Conservation (phyloP, 2,113 vertebrate species). For the Passer montanus region DNA sequence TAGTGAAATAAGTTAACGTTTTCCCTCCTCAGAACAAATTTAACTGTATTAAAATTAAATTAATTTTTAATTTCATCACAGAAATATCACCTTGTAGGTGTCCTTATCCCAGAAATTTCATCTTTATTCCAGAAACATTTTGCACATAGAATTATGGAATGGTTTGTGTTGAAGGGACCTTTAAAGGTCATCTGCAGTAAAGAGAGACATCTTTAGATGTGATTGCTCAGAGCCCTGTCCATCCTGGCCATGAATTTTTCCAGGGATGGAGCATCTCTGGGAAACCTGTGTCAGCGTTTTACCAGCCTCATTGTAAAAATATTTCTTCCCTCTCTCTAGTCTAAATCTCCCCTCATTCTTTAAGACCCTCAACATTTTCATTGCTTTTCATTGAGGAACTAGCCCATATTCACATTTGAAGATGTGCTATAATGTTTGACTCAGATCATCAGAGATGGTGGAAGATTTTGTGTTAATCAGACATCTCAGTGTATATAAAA, state of each 20-base stretch:
- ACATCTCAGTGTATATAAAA: background rate
- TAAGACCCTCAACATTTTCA: background rate
- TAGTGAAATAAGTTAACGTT: background rate
- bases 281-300: background rate
- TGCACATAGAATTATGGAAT: background rate
- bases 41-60: background rate
- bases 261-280: background rate
- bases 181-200: background rate
- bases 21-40: background rate
- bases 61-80: background rate
- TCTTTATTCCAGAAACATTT: background rate
- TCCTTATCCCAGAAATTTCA: background rate
- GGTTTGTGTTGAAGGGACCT: background rate
- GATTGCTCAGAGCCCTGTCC: background rate
- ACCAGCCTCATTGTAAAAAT: background rate
- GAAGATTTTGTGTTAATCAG: background rate
- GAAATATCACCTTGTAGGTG: background rate
- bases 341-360: background rate
- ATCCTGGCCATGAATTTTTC: background rate
- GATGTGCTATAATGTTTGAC: background rate
- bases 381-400: background rate
- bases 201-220: background rate
- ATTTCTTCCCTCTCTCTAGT: background rate
- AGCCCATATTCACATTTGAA: background rate
- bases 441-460: background rate